Percentiles rank a stretch among this genome's conserved stretches.
phyloP scores from a whole-genome alignment of 2,113 vertebrate species.

The Eulacestoma nigropectus region DNA sequence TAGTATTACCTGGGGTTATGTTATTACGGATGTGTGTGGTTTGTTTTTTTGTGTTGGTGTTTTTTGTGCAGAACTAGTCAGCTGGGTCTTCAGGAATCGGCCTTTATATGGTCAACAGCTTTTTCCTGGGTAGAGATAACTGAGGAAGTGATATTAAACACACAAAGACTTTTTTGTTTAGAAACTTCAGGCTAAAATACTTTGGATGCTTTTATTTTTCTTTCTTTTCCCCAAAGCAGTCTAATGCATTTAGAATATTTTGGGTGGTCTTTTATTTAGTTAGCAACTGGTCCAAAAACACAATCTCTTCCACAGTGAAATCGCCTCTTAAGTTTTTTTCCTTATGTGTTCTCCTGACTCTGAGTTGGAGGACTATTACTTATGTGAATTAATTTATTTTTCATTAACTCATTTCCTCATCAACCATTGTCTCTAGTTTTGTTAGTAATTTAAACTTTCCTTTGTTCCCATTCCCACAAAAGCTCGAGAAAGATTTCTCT shows the following conservation, averaged over 20 bases:
- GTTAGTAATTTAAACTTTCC: not conserved
- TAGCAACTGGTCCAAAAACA: not conserved
- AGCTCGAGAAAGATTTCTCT: not conserved
- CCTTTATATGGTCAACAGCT: not conserved
- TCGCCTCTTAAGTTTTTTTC: not conserved
- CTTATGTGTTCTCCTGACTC: not conserved
- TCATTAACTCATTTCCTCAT: not conserved
- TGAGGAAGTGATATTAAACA: not conserved
- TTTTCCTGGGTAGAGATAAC: not conserved
- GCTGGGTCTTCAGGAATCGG: not conserved
- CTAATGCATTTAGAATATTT: not conserved
- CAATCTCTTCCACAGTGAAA: not conserved
- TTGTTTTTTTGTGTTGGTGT: not conserved
- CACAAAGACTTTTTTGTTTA: not conserved
- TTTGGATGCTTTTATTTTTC: not conserved
- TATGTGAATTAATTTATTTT: not conserved
- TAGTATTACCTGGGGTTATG: not conserved
- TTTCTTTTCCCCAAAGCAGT: not conserved
- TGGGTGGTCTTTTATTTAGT: not conserved
- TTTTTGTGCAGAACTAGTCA: not conserved
- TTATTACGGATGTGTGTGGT: not conserved
- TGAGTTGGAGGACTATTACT: not conserved
- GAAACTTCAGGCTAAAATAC: not conserved
- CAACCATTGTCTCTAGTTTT: not conserved
- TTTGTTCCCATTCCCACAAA: not conserved